Evolutionary conservation across 1,140 invertebrate genomes (phyloP).

Genomic region (Augochlora pura): DNA sequence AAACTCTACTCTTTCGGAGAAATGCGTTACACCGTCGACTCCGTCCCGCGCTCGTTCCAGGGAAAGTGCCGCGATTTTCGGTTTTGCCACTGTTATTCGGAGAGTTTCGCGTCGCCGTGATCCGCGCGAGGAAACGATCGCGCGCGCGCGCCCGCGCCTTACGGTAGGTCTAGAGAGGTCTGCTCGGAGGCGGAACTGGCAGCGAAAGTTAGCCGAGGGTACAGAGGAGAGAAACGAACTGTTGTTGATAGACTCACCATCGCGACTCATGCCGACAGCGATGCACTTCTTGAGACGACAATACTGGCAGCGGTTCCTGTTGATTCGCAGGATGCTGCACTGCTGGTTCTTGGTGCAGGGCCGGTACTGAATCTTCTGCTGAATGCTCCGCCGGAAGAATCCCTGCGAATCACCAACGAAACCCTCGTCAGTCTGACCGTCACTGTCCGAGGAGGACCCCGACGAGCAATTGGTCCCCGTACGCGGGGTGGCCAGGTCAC

Average conservation of each 20-base stretch:
- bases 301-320: conserved; percentile 98
- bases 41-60: too few relatives aligned
- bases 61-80: not conserved
- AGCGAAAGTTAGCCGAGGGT: not conserved
- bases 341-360: conserved; percentile 99
- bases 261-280: conserved; percentile 98
- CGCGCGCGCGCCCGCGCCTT: too few relatives aligned
- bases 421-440: conserved; percentile 78
- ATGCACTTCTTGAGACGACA: conserved; percentile 99
- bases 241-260: conserved; percentile 86
- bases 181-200: not conserved
- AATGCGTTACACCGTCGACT: not conserved
- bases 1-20: conserved; percentile 41
- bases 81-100: too few relatives aligned
- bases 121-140: too few relatives aligned
- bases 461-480: conserved; percentile 76
- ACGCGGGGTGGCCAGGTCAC: conserved; percentile 74
- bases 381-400: conserved; percentile 93
- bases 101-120: too few relatives aligned
- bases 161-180: too few relatives aligned
- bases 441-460: conserved; percentile 75
- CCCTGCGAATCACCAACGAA: conserved; percentile 84
- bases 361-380: conserved; percentile 98
- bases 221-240: conserved; percentile 19
- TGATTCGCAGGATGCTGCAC: conserved; percentile 97